phyloP scores from a whole-genome alignment of 2,888 invertebrate genomes.

The Sinhomidia bicolor region DNA sequence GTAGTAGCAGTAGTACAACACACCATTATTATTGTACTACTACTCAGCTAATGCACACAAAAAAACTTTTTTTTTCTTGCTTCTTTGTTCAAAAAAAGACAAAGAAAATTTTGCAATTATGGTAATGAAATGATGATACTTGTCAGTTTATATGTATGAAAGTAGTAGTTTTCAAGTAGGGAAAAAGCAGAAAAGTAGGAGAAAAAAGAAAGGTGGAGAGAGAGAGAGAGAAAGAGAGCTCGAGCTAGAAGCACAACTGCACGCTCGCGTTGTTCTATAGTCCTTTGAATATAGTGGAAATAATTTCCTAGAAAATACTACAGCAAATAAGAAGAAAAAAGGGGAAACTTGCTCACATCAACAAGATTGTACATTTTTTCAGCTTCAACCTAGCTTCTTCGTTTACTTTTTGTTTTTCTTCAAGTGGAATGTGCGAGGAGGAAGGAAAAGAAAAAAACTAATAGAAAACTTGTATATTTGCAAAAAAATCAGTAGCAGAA shows the following conservation, averaged over 20 bases:
- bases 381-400: conserved; percentile 20
- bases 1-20: no score
- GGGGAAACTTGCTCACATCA: conserved; percentile 1
- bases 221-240: no score
- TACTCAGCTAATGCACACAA: conserved; percentile 1
- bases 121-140: conserved; percentile 70
- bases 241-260: no score
- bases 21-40: background rate
- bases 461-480: conserved; percentile 45
- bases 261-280: conserved; percentile 19
- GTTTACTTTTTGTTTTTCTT: conserved; percentile 32
- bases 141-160: conserved; percentile 1
- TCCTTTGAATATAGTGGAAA: conserved; percentile 37
- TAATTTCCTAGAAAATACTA: background rate
- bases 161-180: background rate
- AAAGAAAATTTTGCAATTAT: conserved; percentile 67
- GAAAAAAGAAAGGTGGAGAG: no score
- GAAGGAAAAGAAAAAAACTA: conserved; percentile 43
- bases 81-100: conserved; percentile 41
- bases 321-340: background rate
- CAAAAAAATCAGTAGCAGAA: conserved; percentile 26
- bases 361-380: conserved; percentile 6
- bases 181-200: background rate
- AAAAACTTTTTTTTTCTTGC: conserved; percentile 9
- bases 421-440: conserved; percentile 21